Base-by-base conservation (phyloP, 2,797 vertebrate genomes). In the Furcifer pardalis region DNA sequence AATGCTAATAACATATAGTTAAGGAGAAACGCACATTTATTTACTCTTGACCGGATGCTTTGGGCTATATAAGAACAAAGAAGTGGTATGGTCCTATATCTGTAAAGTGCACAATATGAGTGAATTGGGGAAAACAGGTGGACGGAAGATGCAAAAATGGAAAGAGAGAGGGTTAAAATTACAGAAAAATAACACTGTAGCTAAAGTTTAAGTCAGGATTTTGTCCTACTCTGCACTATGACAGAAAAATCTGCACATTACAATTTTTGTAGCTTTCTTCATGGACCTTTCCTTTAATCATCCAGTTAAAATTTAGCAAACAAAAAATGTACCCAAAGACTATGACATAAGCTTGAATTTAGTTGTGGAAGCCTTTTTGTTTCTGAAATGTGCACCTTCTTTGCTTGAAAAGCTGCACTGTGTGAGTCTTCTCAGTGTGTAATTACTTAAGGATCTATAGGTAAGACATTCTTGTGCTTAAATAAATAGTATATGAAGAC, bases 371-470 rank as follows among this genome's bases (percentile, higher is more conserved):
- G 89, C 77, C 71, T 93, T 93, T 85, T 93, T 94, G 86, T 92
- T 90, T 90, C 89, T 88, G 72, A 84, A 52, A 92, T 81, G 85
- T 80, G 90, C 89, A 92, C 66, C 88, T 88, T 63, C 52, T 90
- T 91, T 86, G 88, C 90, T 77, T 92, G 90, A 90, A 94, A 93
- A 92, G 89, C 90, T 90, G 82, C 93, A 86, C 94, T 91, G 93
- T 77, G 0, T 93, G 92, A 89, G 87, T 89, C 90, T 93, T 91
- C 92, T 89, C 90, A 87, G 90, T 90, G 87, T 93, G 93, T 91
- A 94, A 94, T 94, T 94, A 93, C 93, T 93, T 84, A 88, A 91
- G 92, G 88, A 94, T 94, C 94, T 95, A 92, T 93, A 94, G 93
- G 91, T 93, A 92, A 92, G 93, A 91, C 91, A 92, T 92, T 93